Base-by-base conservation (phyloP, 2,113 vertebrate species). In the Aphyosemion australe region DNA sequence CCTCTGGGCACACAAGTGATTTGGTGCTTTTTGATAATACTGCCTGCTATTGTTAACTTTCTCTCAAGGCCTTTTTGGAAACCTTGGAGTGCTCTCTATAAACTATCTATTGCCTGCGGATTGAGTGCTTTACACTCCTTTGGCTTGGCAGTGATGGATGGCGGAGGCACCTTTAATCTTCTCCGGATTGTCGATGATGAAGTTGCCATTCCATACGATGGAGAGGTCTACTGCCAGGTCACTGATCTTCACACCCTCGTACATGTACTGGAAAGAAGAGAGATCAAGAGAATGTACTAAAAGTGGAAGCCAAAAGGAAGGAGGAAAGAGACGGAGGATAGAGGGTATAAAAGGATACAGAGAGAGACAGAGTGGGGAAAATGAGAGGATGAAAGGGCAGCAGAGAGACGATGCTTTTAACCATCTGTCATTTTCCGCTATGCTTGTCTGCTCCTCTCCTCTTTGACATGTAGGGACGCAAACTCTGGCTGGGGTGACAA, bases 141-240 rank as follows among this genome's bases (percentile, higher is more conserved):
- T 58, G 76, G 88, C 63, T 56, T 85, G 72, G 83, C 78, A 80
- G 75, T 85, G 84, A 90, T 80, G 82, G 82, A 87, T 77, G 66
- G 74, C 60, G 76, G 66, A 76, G 73, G 88, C 91, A 98, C 97
- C 96, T 96, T 96, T 95, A 91, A 98, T 92, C 74, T 94, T 90
- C 84, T 96, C 95, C 0, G 97, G 97, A 88, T 99, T 99, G 93
- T 99, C 97, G 3, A 99, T 99, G 82, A 97, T 93, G 58, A 99
- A 99, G 82, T 98, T 97, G 78, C 96, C 96, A 1, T 99, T 99
- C 97, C 97, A 99, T 31, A 98, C 94, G 73, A 99, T 96, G 0
- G 96, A 95, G 47, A 99, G 96, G 86, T 97, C 95, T 90, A 96
- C 95, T 0, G 95, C 92, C 72, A 99, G 80, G 88, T 95, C 95